phyloP scores from a whole-genome alignment of 2,797 vertebrate genomes.

The Selene dorsalis region DNA sequence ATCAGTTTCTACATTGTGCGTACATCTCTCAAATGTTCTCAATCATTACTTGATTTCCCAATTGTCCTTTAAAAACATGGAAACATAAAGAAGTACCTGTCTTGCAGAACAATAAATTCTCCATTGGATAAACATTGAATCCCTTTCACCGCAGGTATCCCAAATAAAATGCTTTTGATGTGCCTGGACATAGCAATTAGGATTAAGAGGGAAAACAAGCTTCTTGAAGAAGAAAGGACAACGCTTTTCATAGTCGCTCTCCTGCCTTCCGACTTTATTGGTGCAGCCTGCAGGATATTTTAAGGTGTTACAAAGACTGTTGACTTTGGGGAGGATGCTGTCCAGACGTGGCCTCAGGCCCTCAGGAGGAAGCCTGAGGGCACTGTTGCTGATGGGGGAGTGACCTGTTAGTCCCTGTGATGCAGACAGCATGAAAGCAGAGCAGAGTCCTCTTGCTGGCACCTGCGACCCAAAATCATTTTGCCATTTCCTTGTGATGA shows the following conservation, averaged over 20 bases:
- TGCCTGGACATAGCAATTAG: slow-evolving; percentile 41
- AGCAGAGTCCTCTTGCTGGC: slow-evolving; percentile 34
- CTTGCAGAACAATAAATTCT: slow-evolving; percentile 31
- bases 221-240: slow-evolving; percentile 16
- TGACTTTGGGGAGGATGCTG: slow-evolving; percentile 48
- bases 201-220: slow-evolving; percentile 29
- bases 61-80: not conserved
- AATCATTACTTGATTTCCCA: slow-evolving; percentile 26
- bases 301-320: slow-evolving; percentile 35
- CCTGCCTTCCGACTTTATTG: slow-evolving; percentile 46
- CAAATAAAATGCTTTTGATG: slow-evolving; percentile 44
- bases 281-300: slow-evolving; percentile 45
- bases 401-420: slow-evolving; percentile 42
- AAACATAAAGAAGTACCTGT: slow-evolving; percentile 39
- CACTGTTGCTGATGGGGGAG: slow-evolving; percentile 41
- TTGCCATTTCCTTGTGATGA: slow-evolving; percentile 11
- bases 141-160: slow-evolving; percentile 46
- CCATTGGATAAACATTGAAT: slow-evolving; percentile 34
- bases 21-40: slow-evolving; percentile 13
- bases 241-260: slow-evolving; percentile 22
- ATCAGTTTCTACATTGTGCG: not conserved
- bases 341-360: slow-evolving; percentile 31
- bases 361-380: slow-evolving; percentile 26
- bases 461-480: slow-evolving; percentile 38
- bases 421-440: slow-evolving; percentile 29